Conservation (phyloP, 1,140 invertebrate genomes). For the Trissolcus basalis region DNA sequence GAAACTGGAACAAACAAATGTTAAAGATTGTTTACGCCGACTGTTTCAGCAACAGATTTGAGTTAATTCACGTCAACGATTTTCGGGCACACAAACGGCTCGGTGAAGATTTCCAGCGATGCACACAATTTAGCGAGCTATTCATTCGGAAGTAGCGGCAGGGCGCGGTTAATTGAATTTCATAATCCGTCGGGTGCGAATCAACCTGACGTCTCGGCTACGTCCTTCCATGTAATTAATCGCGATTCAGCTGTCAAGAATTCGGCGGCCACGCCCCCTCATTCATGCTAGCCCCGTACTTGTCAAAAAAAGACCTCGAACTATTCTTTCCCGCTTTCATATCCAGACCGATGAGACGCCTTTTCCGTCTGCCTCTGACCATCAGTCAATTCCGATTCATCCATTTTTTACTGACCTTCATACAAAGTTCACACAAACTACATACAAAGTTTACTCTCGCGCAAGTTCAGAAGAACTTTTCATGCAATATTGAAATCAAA, state of each 20-base stretch:
- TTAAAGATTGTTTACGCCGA: too few species aligned
- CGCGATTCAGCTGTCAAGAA: constrained; percentile 38
- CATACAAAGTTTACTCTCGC: too few species aligned
- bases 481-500: constrained; percentile 3
- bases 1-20: too few species aligned
- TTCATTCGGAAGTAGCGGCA: constrained; percentile 35
- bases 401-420: neutral
- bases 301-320: too few species aligned
- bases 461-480: too few species aligned
- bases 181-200: constrained; percentile 52
- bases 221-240: constrained; percentile 53
- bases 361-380: too few species aligned
- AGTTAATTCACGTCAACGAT: neutral
- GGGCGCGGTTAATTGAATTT: constrained; percentile 56
- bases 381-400: neutral
- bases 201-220: constrained; percentile 47
- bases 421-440: too few species aligned
- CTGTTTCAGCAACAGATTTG: too few species aligned
- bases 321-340: too few species aligned
- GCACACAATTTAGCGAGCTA: constrained; percentile 34
- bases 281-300: too few species aligned
- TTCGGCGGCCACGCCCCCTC: neutral
- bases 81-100: constrained; percentile 1
- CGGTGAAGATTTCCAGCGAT: constrained; percentile 29
- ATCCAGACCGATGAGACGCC: too few species aligned